phyloP scores from a whole-genome alignment of 2,888 invertebrate genomes.

The Rhamnusium bicolor region DNA sequence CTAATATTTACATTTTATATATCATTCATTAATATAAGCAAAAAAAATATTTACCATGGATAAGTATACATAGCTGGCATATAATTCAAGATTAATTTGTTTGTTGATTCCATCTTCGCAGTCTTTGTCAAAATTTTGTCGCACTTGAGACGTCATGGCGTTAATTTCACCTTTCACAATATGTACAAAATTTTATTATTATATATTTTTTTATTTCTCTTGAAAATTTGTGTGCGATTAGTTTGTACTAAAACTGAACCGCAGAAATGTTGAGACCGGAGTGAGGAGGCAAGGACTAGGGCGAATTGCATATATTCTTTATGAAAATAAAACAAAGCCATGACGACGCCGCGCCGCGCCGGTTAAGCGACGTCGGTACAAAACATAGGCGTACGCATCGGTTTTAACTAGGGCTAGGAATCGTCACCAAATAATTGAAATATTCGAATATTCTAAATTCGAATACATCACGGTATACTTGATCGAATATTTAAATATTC shows the following conservation, averaged over 20 bases:
- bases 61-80: conserved; percentile 82
- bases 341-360: background rate
- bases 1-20: too few species aligned
- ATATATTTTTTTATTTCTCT: background rate
- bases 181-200: background rate
- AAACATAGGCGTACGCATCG: background rate
- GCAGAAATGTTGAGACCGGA: background rate
- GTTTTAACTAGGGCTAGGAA: background rate
- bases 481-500: too few species aligned
- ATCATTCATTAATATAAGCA: too few species aligned
- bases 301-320: background rate
- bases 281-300: background rate
- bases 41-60: conserved; percentile 77
- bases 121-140: conserved; percentile 79
- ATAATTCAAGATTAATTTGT: conserved; percentile 83
- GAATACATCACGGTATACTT: too few species aligned
- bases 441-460: too few species aligned
- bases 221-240: conserved; percentile 13
- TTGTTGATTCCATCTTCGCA: conserved; percentile 80
- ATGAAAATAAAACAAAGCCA: background rate
- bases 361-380: background rate
- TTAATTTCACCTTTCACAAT: background rate
- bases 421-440: too few species aligned
- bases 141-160: conserved; percentile 66
- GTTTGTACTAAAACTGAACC: conserved; percentile 32